phyloP scores from a whole-genome alignment of 2,113 vertebrate species.

The Ramphastos sulfuratus region DNA sequence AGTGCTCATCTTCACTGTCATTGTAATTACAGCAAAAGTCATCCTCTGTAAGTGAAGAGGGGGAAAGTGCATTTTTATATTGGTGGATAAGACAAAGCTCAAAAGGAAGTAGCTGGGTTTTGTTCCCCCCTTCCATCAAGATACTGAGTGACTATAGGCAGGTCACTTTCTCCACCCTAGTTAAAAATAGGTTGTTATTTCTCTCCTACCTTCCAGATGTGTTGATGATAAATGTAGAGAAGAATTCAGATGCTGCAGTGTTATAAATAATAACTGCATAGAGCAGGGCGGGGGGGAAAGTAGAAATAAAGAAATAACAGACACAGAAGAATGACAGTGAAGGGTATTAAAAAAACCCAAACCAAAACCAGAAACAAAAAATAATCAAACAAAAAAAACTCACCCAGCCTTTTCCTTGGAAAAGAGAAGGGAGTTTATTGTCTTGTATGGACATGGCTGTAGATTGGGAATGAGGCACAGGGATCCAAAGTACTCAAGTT shows the following conservation, averaged over 20 bases:
- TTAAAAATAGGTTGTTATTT: not conserved
- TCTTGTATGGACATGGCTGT: not conserved
- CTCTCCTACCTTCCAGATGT: not conserved
- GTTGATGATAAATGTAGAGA: not conserved
- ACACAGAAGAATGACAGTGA: not conserved
- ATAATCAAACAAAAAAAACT: not conserved
- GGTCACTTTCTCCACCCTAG: not conserved
- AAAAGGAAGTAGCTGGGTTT: not conserved
- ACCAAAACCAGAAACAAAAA: too few species aligned
- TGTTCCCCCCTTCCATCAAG: not conserved
- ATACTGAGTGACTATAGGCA: not conserved
- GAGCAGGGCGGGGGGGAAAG: fast-evolving
- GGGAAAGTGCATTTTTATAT: not conserved
- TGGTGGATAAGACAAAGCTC: not conserved
- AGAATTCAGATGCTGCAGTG: not conserved
- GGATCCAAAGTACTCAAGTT: not conserved
- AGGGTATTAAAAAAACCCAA: not conserved
- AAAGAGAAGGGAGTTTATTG: not conserved
- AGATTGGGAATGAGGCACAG: not conserved
- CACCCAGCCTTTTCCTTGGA: not conserved
- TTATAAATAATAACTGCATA: not conserved
- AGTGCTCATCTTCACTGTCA: constrained; percentile 16
- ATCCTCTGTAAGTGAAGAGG: constrained; percentile 69
- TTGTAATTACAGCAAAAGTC: constrained; percentile 63
- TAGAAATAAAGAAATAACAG: not conserved